Base-by-base conservation (phyloP, 2,888 invertebrate species). In the Xestia rhomboidea region DNA sequence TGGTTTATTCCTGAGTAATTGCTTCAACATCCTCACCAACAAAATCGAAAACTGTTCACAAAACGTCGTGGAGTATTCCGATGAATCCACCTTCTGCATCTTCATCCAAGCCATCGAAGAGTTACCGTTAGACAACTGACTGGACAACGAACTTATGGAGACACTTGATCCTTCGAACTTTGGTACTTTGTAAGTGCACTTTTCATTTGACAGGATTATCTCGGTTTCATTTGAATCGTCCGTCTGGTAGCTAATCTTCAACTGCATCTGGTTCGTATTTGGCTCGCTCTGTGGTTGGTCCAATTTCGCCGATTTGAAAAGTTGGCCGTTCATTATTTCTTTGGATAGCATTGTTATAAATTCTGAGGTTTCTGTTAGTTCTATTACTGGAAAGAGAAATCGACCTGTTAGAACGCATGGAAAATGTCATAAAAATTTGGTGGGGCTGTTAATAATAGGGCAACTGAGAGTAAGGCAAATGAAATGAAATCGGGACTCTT, bases 21-120 rank as follows among this genome's bases (percentile, higher is more conserved):
- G 97, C 83, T 96, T 92, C 88, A 97, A 80, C 97, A 98, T 98
- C 73, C 98, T 93, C 57, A 95, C 93, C 60, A 97, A 91, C 38
- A 98, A 90, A 76, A 97, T 97, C 57, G 93, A 93, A 87, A 98
- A 98, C 90, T 98, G 98, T 68, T 96, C 94, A 88, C 97, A 96
- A 64, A 95, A 95, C 0, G 97, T 96, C 0, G 97, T 96, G 0
- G 97, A 95, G 76, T 97, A 97, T 13, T 96, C 94, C 71, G 93
- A 90, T 4, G 95, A 90, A 21, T 94, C 94, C 6, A 93, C 92
- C 13, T 95, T 96, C 84, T 97, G 97, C 85, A 97, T 94, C 86
- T 97, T 97, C 94, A 97, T 95, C 96, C 97, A 96, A 4, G 93
- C 94, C 89, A 95, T 89, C 0, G 96, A 96, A 0, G 96, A 95